Percentiles rank a stretch among this genome's conserved stretches.
phyloP scores from a whole-genome alignment of 2,113 vertebrate genomes.

The Parus major region DNA sequence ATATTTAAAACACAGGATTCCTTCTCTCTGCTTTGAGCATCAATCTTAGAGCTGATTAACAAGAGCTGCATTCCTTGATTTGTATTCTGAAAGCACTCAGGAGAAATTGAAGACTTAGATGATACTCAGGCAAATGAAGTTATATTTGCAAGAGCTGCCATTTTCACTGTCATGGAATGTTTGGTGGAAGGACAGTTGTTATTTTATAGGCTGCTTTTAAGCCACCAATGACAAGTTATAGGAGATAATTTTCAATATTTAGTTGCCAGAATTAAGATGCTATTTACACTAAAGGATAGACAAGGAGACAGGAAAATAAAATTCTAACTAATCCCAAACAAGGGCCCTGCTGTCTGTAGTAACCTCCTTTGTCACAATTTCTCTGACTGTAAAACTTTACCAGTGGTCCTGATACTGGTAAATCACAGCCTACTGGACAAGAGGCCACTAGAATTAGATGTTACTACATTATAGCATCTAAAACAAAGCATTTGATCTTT shows the following conservation, averaged over 20 bases:
- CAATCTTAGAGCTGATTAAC: neutral
- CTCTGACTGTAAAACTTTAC: neutral
- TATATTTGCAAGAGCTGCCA: neutral
- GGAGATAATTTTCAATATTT: neutral
- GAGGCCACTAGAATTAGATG: neutral
- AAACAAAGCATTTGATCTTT: neutral
- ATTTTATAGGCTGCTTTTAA: neutral
- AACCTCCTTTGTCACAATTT: neutral
- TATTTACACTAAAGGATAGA: neutral
- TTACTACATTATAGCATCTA: neutral
- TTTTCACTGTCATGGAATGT: neutral
- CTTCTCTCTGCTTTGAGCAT: neutral
- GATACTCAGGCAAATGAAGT: neutral
- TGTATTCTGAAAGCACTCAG: neutral
- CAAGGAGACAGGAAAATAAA: neutral
- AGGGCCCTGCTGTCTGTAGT: rapidly evolving
- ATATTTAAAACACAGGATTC: neutral
- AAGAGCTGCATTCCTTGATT: neutral
- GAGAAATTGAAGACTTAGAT: neutral
- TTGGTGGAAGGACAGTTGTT: neutral
- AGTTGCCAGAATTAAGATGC: neutral
- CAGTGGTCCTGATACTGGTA: neutral
- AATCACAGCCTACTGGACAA: neutral
- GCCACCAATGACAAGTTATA: neutral
- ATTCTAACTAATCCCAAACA: neutral